Evolutionary conservation across 2,888 invertebrate species (phyloP).

Genomic region (Eupeodes luniger): DNA sequence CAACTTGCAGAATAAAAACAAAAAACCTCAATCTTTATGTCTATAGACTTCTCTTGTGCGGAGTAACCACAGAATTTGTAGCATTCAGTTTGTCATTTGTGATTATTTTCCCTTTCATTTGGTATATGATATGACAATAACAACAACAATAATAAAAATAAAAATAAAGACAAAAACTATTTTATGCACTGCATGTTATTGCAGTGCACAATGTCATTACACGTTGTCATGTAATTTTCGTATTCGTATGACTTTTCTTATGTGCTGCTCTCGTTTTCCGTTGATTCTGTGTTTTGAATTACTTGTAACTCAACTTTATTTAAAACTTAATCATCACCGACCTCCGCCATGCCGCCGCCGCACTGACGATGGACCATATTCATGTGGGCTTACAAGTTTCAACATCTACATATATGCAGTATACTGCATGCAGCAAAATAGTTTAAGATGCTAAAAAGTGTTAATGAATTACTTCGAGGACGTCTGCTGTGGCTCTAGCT

Average conservation of each 20-base stretch:
- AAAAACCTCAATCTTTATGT: slow-evolving; percentile 3
- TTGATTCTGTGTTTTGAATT: background rate
- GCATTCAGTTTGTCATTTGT: slow-evolving; percentile 48
- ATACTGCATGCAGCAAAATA: slow-evolving; percentile 32
- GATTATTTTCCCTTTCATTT: slow-evolving; percentile 69
- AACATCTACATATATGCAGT: too few species aligned
- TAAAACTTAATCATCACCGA: background rate
- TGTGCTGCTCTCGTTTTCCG: slow-evolving; percentile 14
- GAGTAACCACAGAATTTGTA: slow-evolving; percentile 1
- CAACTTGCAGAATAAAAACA: background rate
- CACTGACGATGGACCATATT: background rate
- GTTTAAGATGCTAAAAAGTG: slow-evolving; percentile 79
- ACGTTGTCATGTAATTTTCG: slow-evolving; percentile 61
- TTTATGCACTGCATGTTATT: slow-evolving; percentile 42
- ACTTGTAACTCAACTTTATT: slow-evolving; percentile 24
- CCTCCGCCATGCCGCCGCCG: too few species aligned
- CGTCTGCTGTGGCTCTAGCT: slow-evolving; percentile 56
- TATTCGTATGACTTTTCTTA: slow-evolving; percentile 24
- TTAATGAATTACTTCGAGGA: slow-evolving; percentile 84
- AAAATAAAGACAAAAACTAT: background rate
- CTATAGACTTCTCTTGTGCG: background rate
- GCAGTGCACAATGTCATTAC: slow-evolving; percentile 56
- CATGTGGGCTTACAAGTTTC: slow-evolving; percentile 50
- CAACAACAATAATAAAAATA: slow-evolving; percentile 29
- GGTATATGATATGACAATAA: slow-evolving; percentile 62